These are phyloP conservation scores for Glossophaga mutica DNA, from an alignment of 2,797 vertebrate species.

Conservation along the genomic window DNA sequence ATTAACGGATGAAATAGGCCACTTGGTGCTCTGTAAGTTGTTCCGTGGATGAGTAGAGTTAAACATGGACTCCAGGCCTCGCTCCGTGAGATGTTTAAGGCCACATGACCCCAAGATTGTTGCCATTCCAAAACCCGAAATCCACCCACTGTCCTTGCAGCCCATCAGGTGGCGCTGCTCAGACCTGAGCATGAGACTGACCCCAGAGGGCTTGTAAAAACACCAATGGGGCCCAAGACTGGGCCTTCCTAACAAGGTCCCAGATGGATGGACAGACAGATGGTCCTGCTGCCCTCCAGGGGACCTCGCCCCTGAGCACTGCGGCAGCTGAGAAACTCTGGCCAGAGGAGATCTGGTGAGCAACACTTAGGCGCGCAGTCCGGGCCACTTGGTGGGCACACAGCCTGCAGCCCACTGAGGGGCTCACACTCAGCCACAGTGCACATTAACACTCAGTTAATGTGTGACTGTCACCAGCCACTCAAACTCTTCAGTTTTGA, in stretches of 20 bases:
- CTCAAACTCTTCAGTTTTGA: neutral
- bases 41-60: neutral
- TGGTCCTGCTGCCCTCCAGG: neutral
- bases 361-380: no score
- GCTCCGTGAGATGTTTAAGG: neutral
- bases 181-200: neutral
- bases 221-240: neutral
- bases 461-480: neutral
- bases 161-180: neutral
- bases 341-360: neutral
- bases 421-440: neutral
- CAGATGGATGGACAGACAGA: no score
- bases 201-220: neutral
- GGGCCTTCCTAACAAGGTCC: neutral
- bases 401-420: accelerated
- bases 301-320: neutral
- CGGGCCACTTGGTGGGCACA: accelerated
- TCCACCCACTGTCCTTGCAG: no score
- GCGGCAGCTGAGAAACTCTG: neutral
- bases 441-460: neutral
- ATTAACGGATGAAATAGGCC: neutral
- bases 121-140: neutral
- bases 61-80: neutral
- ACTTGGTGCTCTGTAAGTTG: neutral
- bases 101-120: neutral